A percentile compares a stretch with the other conserved stretches of the same genome.
Conservation (phyloP, 37 sponge, comb jelly and placozoan species). For the Eunapius fragilis region DNA sequence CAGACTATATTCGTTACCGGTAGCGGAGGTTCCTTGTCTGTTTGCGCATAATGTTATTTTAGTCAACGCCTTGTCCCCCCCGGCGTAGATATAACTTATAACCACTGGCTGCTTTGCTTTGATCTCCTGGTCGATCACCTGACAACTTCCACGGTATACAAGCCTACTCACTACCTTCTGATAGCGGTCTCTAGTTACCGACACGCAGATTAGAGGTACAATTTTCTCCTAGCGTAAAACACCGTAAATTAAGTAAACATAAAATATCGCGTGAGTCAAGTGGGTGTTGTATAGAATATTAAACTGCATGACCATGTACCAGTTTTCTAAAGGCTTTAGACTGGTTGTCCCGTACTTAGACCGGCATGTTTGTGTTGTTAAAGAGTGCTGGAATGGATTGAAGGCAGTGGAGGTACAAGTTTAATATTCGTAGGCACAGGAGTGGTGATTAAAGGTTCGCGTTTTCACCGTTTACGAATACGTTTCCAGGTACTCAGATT, state of each 20-base stretch:
- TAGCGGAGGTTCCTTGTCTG: not conserved
- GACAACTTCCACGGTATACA: not conserved
- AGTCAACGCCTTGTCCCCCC: not conserved
- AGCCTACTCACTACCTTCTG: not conserved
- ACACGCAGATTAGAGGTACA: not conserved
- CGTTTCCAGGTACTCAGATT: slow-evolving; percentile 16
- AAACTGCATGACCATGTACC: slow-evolving; percentile 11
- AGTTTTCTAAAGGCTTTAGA: slow-evolving; percentile 31
- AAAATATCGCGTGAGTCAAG: not conserved
- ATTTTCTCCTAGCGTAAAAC: not conserved
- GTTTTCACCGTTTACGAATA: not conserved
- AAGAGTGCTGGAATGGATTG: slow-evolving; percentile 29
- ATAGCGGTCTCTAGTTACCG: not conserved
- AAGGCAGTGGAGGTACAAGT: slow-evolving; percentile 22
- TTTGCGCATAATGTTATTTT: not conserved
- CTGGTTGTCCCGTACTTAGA: slow-evolving; percentile 51
- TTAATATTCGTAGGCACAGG: too few relatives aligned
- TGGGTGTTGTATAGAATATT: not conserved
- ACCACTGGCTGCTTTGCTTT: not conserved
- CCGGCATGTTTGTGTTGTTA: not conserved
- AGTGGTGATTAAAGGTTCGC: too few relatives aligned
- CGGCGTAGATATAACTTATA: not conserved
- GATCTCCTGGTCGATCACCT: not conserved
- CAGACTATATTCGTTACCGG: not conserved
- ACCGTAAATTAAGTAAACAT: not conserved